Conservation (phyloP, 2,113 vertebrate genomes). For the Myotis brandtii region DNA sequence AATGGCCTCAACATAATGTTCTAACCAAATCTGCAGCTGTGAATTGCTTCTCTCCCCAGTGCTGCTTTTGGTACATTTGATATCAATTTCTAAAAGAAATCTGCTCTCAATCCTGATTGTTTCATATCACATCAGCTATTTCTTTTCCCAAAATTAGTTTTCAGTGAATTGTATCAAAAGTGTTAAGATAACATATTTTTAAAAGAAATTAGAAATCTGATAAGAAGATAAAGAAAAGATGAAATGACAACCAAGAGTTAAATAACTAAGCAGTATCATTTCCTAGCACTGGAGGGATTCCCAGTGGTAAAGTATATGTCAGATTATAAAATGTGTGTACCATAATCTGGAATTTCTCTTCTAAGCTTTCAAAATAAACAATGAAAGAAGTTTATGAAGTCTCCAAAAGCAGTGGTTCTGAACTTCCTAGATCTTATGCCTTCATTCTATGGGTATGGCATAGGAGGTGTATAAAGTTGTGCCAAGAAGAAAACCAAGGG, state of each 20-base stretch:
- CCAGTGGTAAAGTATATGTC: not conserved
- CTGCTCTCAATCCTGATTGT: not conserved
- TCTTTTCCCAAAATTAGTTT: slow-evolving; percentile 54
- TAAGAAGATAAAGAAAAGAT: slow-evolving; percentile 37
- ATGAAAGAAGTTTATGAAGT: not conserved
- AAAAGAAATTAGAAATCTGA: slow-evolving; percentile 40
- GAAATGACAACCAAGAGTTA: slow-evolving; percentile 48
- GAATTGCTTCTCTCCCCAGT: slow-evolving; percentile 1
- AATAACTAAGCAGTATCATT: not conserved
- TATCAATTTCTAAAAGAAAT: slow-evolving; percentile 51
- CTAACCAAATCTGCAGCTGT: slow-evolving; percentile 49
- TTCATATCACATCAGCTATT: not conserved
- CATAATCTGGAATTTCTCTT: slow-evolving; percentile 48
- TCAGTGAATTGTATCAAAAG: slow-evolving; percentile 43
- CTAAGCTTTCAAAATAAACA: slow-evolving; percentile 64
- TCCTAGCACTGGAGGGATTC: slow-evolving; percentile 3
- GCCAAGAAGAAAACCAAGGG: slow-evolving; percentile 45
- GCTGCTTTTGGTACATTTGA: not conserved
- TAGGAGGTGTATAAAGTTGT: not conserved
- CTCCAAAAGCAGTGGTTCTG: not conserved
- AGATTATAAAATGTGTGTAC: slow-evolving; percentile 23
- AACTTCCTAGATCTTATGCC: not conserved
- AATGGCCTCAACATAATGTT: slow-evolving; percentile 51
- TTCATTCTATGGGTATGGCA: not conserved
- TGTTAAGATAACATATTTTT: slow-evolving; percentile 5